Evolutionary conservation across 2,113 vertebrate species (phyloP), one percentile per base, ranked within the genome.

Genomic region (Nansenia antarctica): DNA sequence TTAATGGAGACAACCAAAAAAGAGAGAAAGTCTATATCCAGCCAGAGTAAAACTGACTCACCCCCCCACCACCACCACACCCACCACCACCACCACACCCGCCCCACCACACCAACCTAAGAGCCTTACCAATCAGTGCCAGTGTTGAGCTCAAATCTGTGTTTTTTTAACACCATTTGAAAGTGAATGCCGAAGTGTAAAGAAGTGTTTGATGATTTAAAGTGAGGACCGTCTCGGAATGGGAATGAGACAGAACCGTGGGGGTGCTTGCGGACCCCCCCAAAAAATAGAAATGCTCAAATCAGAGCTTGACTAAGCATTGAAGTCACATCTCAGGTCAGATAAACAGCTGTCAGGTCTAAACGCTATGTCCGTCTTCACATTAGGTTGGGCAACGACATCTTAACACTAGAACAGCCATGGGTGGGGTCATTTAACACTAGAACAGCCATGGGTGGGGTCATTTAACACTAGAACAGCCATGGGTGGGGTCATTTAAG

Each of bases 1-100:
- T 81, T 81, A 76, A 79, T 74, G 69, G 64, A 75, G 68, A 76
- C 64, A 35, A 65, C 65, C 47, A 79, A 81, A 82, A 79, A 81
- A 82, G 68, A 58, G 30, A 70, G 62, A 72, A 74, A 72, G 62
- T 74, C 64, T 75, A n/a, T n/a, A n/a, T n/a, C n/a, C n/a, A 78
- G 66, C 59, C 64, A 80, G 67, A 78, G 66, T 64, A 59, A 66
- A 69, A 67, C 32, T 54, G 72, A 67, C 49, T 22, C 61, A 42
- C 14, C 39, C 7, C 12, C 3, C n/a, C 74, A 67, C 15, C 53
- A 52, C 29, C 22, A n/a, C 15, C n/a, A n/a, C n/a, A n/a, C n/a
- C n/a, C n/a, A n/a, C n/a, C n/a, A n/a, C n/a, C n/a, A n/a, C n/a
- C n/a, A n/a, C n/a, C n/a, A n/a, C n/a, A n/a, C n/a, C n/a, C n/a